phyloP scores from a whole-genome alignment of 2,113 vertebrate species.

The Brachyistius frenatus region DNA sequence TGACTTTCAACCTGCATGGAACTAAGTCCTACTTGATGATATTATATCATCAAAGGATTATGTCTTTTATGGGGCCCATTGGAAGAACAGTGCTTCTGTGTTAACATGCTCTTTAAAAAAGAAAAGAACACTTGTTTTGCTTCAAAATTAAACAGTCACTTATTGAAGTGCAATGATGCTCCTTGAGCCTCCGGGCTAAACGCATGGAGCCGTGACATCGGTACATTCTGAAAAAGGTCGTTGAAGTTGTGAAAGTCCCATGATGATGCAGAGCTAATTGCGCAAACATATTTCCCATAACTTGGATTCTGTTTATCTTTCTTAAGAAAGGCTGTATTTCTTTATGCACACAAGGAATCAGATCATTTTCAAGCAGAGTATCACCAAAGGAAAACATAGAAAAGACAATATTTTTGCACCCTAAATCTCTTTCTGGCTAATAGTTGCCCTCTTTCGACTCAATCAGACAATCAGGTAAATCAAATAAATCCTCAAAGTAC shows the following conservation, averaged over 20 bases:
- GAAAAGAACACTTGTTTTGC: background rate
- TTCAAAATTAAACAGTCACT: conserved; percentile 37
- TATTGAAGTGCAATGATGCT: conserved; percentile 31
- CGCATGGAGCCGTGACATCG: conserved; percentile 9
- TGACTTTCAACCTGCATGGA: background rate
- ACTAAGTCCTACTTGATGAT: background rate
- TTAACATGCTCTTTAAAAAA: conserved; percentile 17
- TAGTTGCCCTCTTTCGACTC: conserved; percentile 22
- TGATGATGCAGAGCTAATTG: conserved; percentile 45
- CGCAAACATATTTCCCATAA: conserved; percentile 9
- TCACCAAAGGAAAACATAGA: conserved; percentile 14
- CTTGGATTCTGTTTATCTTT: conserved; percentile 17
- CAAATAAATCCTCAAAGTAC: conserved; percentile 50
- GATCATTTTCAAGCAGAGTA: background rate
- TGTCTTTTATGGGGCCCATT: conserved; percentile 10
- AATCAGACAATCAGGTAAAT: conserved; percentile 44
- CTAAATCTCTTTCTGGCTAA: background rate
- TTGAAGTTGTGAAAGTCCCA: conserved; percentile 34
- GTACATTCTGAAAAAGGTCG: conserved; percentile 27
- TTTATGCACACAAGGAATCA: background rate
- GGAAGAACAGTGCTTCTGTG: background rate
- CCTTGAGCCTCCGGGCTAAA: conserved; percentile 21
- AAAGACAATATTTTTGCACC: conserved; percentile 24
- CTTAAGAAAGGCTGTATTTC: background rate
- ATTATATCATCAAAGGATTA: conserved; percentile 34